Evolutionary conservation across 2,888 invertebrate species (phyloP), one percentile per base, ranked within the genome.

Genomic region (Biston stratarius): DNA sequence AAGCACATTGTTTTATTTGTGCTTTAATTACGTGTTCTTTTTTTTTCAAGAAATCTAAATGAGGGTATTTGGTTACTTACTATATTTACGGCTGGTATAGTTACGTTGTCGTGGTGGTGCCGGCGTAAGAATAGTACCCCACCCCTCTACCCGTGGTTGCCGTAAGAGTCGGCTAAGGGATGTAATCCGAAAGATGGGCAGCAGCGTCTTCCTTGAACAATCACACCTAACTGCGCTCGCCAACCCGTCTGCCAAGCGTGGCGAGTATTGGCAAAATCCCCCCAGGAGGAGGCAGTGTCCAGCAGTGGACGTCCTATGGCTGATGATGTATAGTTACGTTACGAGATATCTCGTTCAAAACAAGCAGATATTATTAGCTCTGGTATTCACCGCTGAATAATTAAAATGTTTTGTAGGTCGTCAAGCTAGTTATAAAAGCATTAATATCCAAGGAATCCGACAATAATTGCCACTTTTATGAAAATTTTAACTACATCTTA

Each of bases 381-480:
- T 15, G 38, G 14, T 58, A 58, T 47, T 45, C 45, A 38, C 38
- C 8, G 48, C 38, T 58, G 38, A 48, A 58, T 58, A 48, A 48
- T 58, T 58, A 48, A 49, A 55, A 55, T 55, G 33, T 55, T 49
- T 56, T 56, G 52, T 64, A 38, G 64, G 38, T 49, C 55, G 56
- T 53, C 53, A 15, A 55, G 49, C 24, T 42, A 58, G 15, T 47
- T 51, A 60, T 48, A 42, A 57, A 15, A 52, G 48, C 14, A 55
- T 47, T 24, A 24, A 24, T 60, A 52, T 57, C 57, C 40, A 15
- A 62, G 40, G 8, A 57, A 48, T 42, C 49, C 49, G 48, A 24
- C 34, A 67, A n/a, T n/a, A n/a, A 55, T 57, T 61, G 38, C 58
- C 61, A 9, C 51, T 53, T 49, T 55, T 61, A 51, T 62, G 38